Percentiles rank a stretch among this genome's conserved stretches.
Evolutionary conservation across 2,113 vertebrate genomes (phyloP).

Genomic region (Glaucidium brasilianum): DNA sequence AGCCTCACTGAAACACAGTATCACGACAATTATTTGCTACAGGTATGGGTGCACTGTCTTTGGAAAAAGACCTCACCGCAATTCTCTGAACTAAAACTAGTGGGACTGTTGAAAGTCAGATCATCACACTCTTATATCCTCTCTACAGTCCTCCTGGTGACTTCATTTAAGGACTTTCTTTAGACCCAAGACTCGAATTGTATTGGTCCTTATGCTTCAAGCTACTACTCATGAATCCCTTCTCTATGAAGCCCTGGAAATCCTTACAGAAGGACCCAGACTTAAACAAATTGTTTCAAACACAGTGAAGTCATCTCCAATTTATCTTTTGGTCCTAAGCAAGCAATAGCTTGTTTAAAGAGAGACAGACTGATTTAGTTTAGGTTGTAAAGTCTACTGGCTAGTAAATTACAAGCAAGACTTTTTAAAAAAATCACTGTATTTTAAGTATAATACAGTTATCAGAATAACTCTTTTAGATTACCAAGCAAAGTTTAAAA

Average conservation of each 20-base stretch:
- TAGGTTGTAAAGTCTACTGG: background rate
- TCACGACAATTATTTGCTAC: background rate
- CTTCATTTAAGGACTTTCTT: background rate
- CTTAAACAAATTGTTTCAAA: background rate
- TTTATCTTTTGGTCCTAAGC: background rate
- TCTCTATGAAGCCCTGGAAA: background rate
- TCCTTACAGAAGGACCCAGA: background rate
- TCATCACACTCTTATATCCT: background rate
- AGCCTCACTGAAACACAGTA: background rate
- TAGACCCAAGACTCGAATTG: background rate
- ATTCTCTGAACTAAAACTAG: background rate
- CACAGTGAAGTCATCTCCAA: background rate
- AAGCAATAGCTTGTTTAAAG: background rate
- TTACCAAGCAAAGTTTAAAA: background rate
- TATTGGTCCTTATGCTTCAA: background rate
- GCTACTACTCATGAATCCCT: background rate
- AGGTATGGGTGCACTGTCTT: background rate
- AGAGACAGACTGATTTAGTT: background rate
- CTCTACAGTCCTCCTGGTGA: background rate
- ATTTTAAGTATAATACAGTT: background rate
- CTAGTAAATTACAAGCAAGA: background rate
- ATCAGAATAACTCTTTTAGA: background rate
- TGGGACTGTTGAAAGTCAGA: background rate
- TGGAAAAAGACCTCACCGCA: background rate
- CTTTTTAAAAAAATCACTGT: background rate